Base-by-base conservation (phyloP, 1,140 invertebrate genomes). In the Mesaphorura yosii region DNA sequence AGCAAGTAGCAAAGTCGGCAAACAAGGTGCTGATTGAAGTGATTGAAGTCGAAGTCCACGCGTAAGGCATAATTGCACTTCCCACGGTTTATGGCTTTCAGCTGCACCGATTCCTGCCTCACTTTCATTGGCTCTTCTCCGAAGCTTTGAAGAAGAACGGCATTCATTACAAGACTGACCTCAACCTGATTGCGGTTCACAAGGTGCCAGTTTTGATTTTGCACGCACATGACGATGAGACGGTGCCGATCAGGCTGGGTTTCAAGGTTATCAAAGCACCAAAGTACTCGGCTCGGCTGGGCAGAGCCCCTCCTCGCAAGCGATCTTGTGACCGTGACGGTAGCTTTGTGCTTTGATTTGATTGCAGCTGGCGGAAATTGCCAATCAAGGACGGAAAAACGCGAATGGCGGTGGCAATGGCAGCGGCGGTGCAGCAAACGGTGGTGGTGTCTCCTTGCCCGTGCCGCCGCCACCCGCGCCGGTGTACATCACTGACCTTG, bases 201-300 rank as follows among this genome's bases (percentile, higher is more conserved):
- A 72, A 75, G 15, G 76, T 80, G 59, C 83, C 86, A 2, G 71
- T 91, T 40, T 70, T 92, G 64, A 88, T 93, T 62, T 70, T 93
- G 28, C 89, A 93, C 71, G 87, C 89, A 1, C 22, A 7, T 6
- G 44, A 53, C 22, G 51, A 53, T 27, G 27, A 46, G 17, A 47
- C 39, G 34, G 39, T 53, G 7, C 51, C 51, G 25, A 47, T 23
- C 25, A 5, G 2, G 12, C 31, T 53, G 22, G 51, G 51, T 6
- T 3, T 22, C 10, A 53, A 53, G 44, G 51, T 53, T 12, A 40
- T 34, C 22, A 7, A 42, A 14, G 14, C n/a, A n/a, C n/a, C n/a
- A n/a, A n/a, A n/a, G n/a, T n/a, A n/a, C n/a, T n/a, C n/a, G n/a
- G n/a, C n/a, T n/a, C n/a, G n/a, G n/a, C n/a, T n/a, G n/a, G n/a